phyloP scores from a whole-genome alignment of 30 jellyfish, hydroid and myxozoan species.

The Aurelia aurita complex sp. Pacific region DNA sequence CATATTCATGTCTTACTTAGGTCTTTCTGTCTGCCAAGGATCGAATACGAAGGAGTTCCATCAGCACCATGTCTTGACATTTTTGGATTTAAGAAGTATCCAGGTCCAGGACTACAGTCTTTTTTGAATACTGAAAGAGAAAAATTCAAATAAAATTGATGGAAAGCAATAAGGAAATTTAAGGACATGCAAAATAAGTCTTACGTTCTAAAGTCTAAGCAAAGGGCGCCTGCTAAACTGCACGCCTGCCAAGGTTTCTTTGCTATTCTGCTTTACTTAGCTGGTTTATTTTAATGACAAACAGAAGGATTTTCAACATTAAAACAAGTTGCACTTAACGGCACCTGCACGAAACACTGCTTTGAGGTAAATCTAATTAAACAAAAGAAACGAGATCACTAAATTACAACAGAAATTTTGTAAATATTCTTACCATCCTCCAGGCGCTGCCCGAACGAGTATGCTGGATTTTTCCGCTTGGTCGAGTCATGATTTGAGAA shows the following conservation, averaged over 20 bases:
- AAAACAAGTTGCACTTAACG: no score
- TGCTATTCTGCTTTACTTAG: no score
- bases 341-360: neutral
- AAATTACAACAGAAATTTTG: neutral
- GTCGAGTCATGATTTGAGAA: conserved; percentile 78
- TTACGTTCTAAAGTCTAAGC: no score
- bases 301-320: no score
- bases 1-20: conserved; percentile 65
- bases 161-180: no score
- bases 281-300: no score
- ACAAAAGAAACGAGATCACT: neutral
- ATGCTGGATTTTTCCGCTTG: conserved; percentile 88
- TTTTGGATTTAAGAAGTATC: conserved; percentile 83
- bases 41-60: conserved; percentile 95
- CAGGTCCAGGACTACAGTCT: conserved; percentile 99
- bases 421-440: conserved; percentile 20
- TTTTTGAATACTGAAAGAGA: conserved; percentile 78
- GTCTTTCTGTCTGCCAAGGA: conserved; percentile 93
- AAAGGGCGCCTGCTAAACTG: no score
- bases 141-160: neutral
- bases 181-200: no score
- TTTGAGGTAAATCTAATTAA: neutral
- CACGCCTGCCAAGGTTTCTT: no score
- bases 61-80: conserved; percentile 91
- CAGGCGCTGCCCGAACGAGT: conserved; percentile 91